Percentiles rank a stretch among this genome's conserved stretches.
These are phyloP conservation scores for Ranitomeya imitator DNA, from an alignment of 2,113 vertebrate genomes.

Conservation along the genomic window DNA sequence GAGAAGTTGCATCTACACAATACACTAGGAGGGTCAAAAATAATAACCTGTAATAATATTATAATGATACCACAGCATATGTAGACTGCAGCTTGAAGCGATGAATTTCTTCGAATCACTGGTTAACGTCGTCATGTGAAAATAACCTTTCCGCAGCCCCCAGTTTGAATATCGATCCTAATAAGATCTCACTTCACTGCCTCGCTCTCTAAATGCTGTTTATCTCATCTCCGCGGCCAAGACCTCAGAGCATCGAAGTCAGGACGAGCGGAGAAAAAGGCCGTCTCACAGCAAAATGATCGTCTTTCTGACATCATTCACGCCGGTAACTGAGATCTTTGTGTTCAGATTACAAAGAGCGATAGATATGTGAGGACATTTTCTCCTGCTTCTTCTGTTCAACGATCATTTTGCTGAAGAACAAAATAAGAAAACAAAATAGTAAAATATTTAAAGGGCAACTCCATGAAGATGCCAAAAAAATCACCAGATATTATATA, in stretches of 20 bases:
- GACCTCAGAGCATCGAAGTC: slow-evolving; percentile 55
- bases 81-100: slow-evolving; percentile 64
- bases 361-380: background rate
- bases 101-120: slow-evolving; percentile 65
- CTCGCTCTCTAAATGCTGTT: slow-evolving; percentile 61
- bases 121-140: slow-evolving; percentile 64
- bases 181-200: slow-evolving; percentile 61
- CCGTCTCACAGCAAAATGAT: slow-evolving; percentile 60
- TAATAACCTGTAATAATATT: too few relatives aligned
- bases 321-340: slow-evolving; percentile 70
- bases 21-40: too few relatives aligned
- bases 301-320: slow-evolving; percentile 65
- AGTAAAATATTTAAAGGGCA: background rate
- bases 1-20: too few relatives aligned
- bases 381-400: background rate
- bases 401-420: background rate
- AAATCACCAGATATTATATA: background rate
- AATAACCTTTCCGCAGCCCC: slow-evolving; percentile 49
- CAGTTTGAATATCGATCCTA: slow-evolving; percentile 65
- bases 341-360: slow-evolving; percentile 60
- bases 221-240: slow-evolving; percentile 64
- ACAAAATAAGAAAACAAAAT: background rate
- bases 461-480: background rate
- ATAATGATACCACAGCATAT: too few relatives aligned
- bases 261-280: slow-evolving; percentile 62